Percentiles rank a stretch among this genome's conserved stretches.
phyloP scores from a whole-genome alignment of 1,140 invertebrate genomes.

The Phymorhynchus buccinoides region DNA sequence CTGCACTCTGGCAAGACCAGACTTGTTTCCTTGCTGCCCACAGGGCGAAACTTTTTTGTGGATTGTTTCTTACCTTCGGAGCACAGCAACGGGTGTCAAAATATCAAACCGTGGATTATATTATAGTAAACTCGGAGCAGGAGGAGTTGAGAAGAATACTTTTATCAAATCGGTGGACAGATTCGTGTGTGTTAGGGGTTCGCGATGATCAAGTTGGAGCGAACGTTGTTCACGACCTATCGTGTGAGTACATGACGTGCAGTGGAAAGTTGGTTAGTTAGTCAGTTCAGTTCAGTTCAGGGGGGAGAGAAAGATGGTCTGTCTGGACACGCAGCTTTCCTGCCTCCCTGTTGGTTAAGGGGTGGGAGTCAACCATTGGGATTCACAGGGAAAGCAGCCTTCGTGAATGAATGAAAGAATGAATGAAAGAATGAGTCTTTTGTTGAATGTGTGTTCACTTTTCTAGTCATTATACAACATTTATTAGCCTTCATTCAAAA shows the following conservation, averaged over 20 bases:
- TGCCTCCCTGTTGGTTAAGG: background rate
- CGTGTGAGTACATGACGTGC: constrained; percentile 58
- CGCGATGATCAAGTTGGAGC: constrained; percentile 70
- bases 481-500: too few relatives aligned
- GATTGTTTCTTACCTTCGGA: background rate
- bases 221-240: constrained; percentile 68
- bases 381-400: too few relatives aligned
- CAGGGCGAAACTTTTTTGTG: background rate
- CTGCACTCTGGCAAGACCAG: background rate
- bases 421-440: too few relatives aligned
- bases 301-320: background rate
- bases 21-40: background rate
- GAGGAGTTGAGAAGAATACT: too few relatives aligned
- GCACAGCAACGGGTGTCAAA: too few relatives aligned
- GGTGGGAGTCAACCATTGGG: too few relatives aligned
- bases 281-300: too few relatives aligned
- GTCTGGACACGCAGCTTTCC: constrained; percentile 4
- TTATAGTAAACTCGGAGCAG: too few relatives aligned
- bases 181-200: constrained; percentile 18
- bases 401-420: too few relatives aligned
- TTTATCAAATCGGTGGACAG: too few relatives aligned
- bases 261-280: background rate
- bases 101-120: background rate
- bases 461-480: too few relatives aligned
- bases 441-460: too few relatives aligned